Base-by-base conservation (phyloP, 2,888 invertebrate species). In the Drosophila picticornis region DNA sequence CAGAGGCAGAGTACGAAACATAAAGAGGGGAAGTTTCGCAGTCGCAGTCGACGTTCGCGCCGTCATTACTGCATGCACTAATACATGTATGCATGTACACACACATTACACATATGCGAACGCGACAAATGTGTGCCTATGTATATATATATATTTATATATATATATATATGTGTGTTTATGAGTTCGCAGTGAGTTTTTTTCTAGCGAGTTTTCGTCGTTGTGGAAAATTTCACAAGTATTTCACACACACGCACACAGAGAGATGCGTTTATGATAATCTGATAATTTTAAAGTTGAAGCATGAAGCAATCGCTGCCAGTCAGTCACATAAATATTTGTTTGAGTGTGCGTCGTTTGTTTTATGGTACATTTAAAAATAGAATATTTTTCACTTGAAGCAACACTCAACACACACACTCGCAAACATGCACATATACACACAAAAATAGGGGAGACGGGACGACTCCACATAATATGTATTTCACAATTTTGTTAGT, bases 11-110 rank as follows among this genome's bases (percentile, higher is more conserved):
- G 81, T 16, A 31, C 87, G 75, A 82, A 89, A 65, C 90, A 85
- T 88, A 85, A 90, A 88, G 75, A 88, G 82, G 82, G 87, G 89
- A 87, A 89, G 87, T 90, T 90, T 80, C 68, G 78, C 88, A 75
- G 79, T 43, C 76, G 63, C 68, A 46, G 65, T 80, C 70, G 61
- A 64, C 69, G 73, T 38, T 53, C 25, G 62, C 65, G 61, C 55
- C 72, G 70, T 69, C 73, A 64, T 31, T 58, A 34, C 80, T 82
- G 76, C 76, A 70, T 69, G 52, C 65, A 77, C 77, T 69, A 66
- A 66, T 61, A 46, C 63, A 53, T 46, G 48, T 31, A 56, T 34
- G 7, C 19, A 71, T 36, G 43, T 34, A 51, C 38, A 46, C 16
- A 46, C 46, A 46, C 46, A 46, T 25, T 34, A 59, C 2, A 13